These are phyloP conservation scores for Pelobates fuscus DNA, from an alignment of 2,113 vertebrate genomes.

Conservation along the genomic window DNA sequence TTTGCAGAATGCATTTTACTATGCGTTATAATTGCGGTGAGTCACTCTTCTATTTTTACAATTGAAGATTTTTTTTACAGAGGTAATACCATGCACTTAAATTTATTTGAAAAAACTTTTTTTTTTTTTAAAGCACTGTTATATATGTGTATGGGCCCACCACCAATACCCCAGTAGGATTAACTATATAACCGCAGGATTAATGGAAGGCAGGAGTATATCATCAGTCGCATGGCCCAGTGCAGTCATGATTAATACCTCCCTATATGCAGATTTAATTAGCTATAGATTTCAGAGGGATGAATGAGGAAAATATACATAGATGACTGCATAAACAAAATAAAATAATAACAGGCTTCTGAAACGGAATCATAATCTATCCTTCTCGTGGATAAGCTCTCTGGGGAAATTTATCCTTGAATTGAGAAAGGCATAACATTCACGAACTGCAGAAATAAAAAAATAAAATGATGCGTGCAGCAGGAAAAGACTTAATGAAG, in stretches of 20 bases:
- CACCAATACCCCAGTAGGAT: no score
- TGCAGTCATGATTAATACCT: background rate
- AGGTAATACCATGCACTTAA: no score
- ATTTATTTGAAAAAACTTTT: no score
- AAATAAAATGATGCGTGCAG: no score
- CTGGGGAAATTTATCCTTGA: constrained; percentile 6
- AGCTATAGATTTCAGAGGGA: background rate
- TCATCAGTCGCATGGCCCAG: background rate
- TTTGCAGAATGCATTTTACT: no score
- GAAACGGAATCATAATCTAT: constrained; percentile 7
- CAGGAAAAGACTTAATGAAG: background rate
- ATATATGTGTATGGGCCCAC: no score
- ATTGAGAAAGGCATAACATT: background rate
- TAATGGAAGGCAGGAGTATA: background rate
- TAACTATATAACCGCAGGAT: background rate
- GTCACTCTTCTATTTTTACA: no score
- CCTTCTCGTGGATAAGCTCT: background rate
- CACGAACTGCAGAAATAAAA: no score
- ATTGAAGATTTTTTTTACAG: no score
- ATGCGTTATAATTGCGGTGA: no score
- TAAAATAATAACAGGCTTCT: background rate
- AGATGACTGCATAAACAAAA: background rate
- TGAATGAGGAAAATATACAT: background rate
- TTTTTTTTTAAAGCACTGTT: no score
- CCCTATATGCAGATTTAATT: background rate